A percentile compares a stretch with the other conserved stretches of the same genome.
Conservation (phyloP, 2,888 invertebrate genomes). For the Hypena proboscidalis region DNA sequence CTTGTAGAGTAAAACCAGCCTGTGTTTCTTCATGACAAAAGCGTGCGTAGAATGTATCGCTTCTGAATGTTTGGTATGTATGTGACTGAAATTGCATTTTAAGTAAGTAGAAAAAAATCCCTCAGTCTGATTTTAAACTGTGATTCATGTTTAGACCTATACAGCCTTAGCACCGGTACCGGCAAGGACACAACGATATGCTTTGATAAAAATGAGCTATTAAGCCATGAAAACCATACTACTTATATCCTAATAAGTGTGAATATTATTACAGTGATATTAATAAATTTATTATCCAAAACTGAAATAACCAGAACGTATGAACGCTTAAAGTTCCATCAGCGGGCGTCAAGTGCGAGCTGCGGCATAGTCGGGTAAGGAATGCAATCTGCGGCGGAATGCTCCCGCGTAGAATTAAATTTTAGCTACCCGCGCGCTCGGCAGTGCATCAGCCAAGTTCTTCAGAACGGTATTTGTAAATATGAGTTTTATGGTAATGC, state of each 20-base stretch:
- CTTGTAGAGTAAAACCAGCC: slow-evolving; percentile 9
- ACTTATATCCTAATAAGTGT: too few species aligned
- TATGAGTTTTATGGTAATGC: slow-evolving; percentile 35
- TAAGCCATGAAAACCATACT: too few species aligned
- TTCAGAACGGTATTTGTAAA: slow-evolving; percentile 22
- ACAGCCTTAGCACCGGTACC: too few species aligned
- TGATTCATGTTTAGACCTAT: too few species aligned
- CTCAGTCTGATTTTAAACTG: too few species aligned
- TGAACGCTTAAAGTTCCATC: slow-evolving; percentile 55
- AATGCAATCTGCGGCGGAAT: slow-evolving; percentile 82
- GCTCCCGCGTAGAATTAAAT: slow-evolving; percentile 72
- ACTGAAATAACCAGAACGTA: slow-evolving; percentile 21
- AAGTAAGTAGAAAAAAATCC: too few species aligned
- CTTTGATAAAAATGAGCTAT: too few species aligned
- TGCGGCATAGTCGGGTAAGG: slow-evolving; percentile 57
- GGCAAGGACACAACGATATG: too few species aligned
- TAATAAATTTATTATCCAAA: slow-evolving; percentile 7
- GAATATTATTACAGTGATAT: not conserved
- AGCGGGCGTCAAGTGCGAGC: slow-evolving; percentile 50
- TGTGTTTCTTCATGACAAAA: not conserved
- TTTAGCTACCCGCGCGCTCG: slow-evolving; percentile 53
- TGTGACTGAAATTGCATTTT: not conserved
- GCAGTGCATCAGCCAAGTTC: slow-evolving; percentile 45
- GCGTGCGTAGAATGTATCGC: not conserved
- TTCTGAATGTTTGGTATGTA: not conserved